Evolutionary conservation across 2,797 vertebrate genomes (phyloP).

Genomic region (Meriones psammophilus): DNA sequence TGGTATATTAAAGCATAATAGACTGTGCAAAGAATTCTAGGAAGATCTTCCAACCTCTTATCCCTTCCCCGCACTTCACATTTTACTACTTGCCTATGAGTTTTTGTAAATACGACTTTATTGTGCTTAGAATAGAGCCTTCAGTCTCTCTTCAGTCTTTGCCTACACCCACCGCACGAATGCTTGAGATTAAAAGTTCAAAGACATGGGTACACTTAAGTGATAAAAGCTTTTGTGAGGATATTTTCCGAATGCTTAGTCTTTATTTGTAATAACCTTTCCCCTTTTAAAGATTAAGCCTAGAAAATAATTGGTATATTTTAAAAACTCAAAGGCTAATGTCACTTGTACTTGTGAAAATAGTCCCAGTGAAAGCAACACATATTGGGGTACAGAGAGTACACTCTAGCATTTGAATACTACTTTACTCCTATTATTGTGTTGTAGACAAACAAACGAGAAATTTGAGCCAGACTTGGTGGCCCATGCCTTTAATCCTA

Average conservation of each 20-base stretch:
- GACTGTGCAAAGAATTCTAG: constrained; percentile 75
- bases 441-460: neutral
- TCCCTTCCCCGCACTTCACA: constrained; percentile 66
- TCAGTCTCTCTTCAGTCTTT: constrained; percentile 61
- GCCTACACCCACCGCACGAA: neutral
- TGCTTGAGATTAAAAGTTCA: neutral
- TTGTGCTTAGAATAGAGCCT: constrained; percentile 47
- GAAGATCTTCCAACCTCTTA: constrained; percentile 54
- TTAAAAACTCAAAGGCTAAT: constrained; percentile 18
- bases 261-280: constrained; percentile 33
- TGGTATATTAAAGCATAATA: constrained; percentile 79
- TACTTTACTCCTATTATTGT: neutral
- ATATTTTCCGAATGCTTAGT: constrained; percentile 9
- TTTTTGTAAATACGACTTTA: constrained; percentile 70
- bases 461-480: neutral
- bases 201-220: constrained; percentile 24
- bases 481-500: neutral
- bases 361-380: neutral
- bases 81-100: constrained; percentile 51
- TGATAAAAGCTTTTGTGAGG: neutral
- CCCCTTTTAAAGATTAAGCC: neutral
- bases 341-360: neutral
- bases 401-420: neutral
- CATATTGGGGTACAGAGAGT: neutral
- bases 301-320: neutral